Evolutionary conservation across 2,113 vertebrate species (phyloP), one percentile per base, ranked within the genome.

Genomic region (Cavia aperea): DNA sequence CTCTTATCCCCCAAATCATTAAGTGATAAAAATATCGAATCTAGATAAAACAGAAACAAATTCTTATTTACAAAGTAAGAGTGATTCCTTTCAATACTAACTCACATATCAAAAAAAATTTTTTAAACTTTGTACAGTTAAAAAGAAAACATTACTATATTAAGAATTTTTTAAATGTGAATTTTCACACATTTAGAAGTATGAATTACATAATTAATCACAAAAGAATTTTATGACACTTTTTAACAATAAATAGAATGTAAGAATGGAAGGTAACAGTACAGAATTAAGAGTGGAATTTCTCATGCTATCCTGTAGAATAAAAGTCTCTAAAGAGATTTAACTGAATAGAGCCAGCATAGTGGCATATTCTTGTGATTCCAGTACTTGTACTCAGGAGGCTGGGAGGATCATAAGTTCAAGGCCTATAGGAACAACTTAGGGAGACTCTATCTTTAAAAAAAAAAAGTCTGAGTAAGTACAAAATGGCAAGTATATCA

Each of bases 171-270:
- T 63, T 63, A 93, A 84, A 13, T 79, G 29, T 73, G 11, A 66
- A 43, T 19, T 88, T 85, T 75, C 56, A 70, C 15, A 63, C 6
- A 70, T 70, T n/a, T 33, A 39, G 68, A 73, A 86, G 46, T 21
- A 26, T 73, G 14, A 49, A 46, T 12, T 46, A 81, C 13, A 49
- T n/a, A 66, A 88, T 43, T 39, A 91, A 75, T 14, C 46, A 62
- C 87, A 85, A 77, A 15, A 84, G 73, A 89, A 29, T 51, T 73
- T 66, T 81, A 63, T 85, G n/a, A 85, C 33, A 91, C 14, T 93
- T 7, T 86, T 91, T 93, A 87, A 39, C 49, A 70, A 70, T 36
- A 66, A 70, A 70, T 18, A 58, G 23, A 89, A 15, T 36, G 81
- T 49, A 56, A 24, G 19, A 87, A 46, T 54, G 10, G 10, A 91